Conservation (phyloP, 92 coral and sea anemone species). For the Epizoanthus fatuus region DNA sequence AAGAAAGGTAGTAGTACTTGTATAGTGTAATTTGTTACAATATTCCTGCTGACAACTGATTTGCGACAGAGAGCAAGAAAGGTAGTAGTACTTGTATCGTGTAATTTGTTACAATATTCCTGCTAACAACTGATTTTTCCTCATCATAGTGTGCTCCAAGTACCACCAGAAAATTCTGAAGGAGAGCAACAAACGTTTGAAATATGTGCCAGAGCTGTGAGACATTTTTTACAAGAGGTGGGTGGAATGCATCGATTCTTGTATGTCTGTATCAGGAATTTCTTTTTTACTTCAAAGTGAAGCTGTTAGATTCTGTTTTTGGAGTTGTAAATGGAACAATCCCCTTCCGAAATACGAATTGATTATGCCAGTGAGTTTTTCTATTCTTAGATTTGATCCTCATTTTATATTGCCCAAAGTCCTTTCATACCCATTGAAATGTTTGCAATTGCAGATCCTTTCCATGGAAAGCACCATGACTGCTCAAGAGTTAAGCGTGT, state of each 20-base stretch:
- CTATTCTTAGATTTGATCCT: neutral
- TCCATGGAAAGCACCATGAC: conserved; percentile 79
- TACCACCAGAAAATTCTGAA: conserved; percentile 65
- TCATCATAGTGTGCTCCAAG: conserved; percentile 69
- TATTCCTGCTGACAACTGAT: neutral
- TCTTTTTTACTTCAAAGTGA: neutral
- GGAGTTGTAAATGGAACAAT: too few relatives aligned
- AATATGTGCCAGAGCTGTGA: conserved; percentile 58
- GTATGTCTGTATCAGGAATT: neutral
- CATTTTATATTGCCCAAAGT: neutral
- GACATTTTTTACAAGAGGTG: conserved; percentile 84
- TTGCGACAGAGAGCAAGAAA: too few relatives aligned
- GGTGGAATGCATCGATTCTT: neutral
- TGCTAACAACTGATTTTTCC: neutral
- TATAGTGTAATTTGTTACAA: neutral
- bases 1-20: neutral
- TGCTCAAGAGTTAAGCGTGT: conserved; percentile 72
- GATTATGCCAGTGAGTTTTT: too few relatives aligned
- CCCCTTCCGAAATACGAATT: too few relatives aligned
- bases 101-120: neutral
- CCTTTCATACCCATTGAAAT: neutral
- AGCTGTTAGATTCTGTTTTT: neutral
- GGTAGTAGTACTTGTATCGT: neutral
- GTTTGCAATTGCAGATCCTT: conserved; percentile 63
- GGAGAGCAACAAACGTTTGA: conserved; percentile 68